These are phyloP conservation scores for Leptopilina clavipes DNA, from an alignment of 1,140 invertebrate genomes.

Conservation along the genomic window DNA sequence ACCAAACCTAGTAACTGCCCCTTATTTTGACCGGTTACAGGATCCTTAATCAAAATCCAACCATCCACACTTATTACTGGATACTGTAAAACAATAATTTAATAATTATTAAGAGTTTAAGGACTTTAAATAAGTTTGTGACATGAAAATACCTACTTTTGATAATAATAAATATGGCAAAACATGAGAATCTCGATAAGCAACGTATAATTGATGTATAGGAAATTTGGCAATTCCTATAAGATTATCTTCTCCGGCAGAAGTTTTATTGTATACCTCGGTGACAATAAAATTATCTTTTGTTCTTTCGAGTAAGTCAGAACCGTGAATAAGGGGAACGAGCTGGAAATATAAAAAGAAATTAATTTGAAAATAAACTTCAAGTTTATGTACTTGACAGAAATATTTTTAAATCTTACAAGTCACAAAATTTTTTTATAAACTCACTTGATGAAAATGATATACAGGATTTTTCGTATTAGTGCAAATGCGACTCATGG, in stretches of 20 bases:
- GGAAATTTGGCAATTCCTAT: conserved; percentile 77
- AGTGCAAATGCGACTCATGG: conserved; percentile 70
- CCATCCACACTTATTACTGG: conserved; percentile 79
- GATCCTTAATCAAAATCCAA: conserved; percentile 75
- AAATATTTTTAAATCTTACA: conserved; percentile 20
- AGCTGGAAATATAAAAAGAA: conserved; percentile 64
- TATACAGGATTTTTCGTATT: conserved; percentile 72
- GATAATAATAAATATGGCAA: conserved; percentile 73
- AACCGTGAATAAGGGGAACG: conserved; percentile 76
- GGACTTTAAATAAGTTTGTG: neutral
- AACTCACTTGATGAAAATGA: conserved; percentile 74
- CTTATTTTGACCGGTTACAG: conserved; percentile 67
- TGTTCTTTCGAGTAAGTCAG: conserved; percentile 75
- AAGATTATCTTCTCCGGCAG: conserved; percentile 63
- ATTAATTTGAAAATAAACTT: conserved; percentile 24
- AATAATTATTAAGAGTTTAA: neutral
- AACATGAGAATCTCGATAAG: conserved; percentile 77
- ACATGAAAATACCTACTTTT: conserved; percentile 53
- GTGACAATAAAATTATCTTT: conserved; percentile 76
- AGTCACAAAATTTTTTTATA: too few species aligned
- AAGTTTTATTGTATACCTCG: conserved; percentile 74
- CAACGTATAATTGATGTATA: conserved; percentile 78
- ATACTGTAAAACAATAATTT: conserved; percentile 66
- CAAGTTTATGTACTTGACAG: too few species aligned
- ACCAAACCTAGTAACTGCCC: conserved; percentile 77